A percentile compares a stretch with the other conserved stretches of the same genome.
These are phyloP conservation scores for Trichopria drosophilae DNA, from an alignment of 2,888 invertebrate species.

Conservation along the genomic window DNA sequence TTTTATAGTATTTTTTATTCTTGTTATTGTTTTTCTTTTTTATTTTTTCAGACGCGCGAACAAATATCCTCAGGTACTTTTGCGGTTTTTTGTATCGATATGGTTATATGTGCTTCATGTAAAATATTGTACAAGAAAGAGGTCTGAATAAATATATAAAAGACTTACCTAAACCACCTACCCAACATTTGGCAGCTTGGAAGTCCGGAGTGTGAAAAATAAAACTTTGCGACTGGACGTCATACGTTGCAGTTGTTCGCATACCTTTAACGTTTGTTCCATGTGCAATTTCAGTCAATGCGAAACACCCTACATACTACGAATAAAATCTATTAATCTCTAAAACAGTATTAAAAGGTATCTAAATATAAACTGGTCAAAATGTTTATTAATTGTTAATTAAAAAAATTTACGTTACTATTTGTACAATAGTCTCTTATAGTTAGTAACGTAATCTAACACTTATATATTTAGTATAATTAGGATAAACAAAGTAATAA, in stretches of 20 bases:
- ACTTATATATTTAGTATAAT: conserved; percentile 6
- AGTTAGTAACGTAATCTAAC: not conserved
- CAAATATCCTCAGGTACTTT: no score
- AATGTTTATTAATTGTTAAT: no score
- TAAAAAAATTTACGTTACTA: no score
- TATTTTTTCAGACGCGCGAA: no score
- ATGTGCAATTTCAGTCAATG: conserved; percentile 91
- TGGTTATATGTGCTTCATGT: no score
- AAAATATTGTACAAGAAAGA: not conserved
- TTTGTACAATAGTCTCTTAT: not conserved
- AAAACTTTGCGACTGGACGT: conserved; percentile 76
- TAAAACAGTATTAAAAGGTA: no score
- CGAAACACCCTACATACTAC: conserved; percentile 78
- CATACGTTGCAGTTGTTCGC: conserved; percentile 88
- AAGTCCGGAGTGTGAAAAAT: conserved; percentile 90
- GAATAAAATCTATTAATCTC: no score
- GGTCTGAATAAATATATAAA: not conserved
- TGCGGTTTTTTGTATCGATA: no score
- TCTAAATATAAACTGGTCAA: no score
- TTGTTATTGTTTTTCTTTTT: no score
- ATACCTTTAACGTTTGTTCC: conserved; percentile 92
- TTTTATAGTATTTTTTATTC: no score
- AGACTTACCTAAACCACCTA: conserved; percentile 80
- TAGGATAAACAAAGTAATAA: conserved; percentile 9
- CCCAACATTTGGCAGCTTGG: conserved; percentile 96